Evolutionary conservation across 2,797 vertebrate species (phyloP), one percentile per base, ranked within the genome.

Genomic region (Cyprinella venusta): DNA sequence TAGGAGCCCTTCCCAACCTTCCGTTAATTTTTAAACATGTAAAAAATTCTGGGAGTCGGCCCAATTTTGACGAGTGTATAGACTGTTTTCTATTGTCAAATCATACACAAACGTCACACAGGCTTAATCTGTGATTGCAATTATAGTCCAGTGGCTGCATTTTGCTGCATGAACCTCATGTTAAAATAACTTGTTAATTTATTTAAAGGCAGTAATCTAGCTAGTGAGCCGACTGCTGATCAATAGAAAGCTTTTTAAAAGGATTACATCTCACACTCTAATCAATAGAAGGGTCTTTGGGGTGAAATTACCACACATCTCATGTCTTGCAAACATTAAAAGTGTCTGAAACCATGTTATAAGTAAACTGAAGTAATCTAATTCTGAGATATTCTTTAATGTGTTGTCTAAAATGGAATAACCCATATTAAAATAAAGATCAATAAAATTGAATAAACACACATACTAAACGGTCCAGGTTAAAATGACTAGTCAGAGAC

Each of bases 241-340:
- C 86, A 81, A 86, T 87, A 76, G 13, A 83, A 76, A 59, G 33
- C 77, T 75, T 88, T 89, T 86, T 84, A 82, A 80, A 77, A 81
- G 52, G 56, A 72, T 86, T 82, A 72, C 75, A 70, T 84, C 48
- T 52, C 21, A 18, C 88, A 75, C 85, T 86, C 61, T 79, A 68
- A 90, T 92, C 83, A 89, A 91, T 91, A 87, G 85, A 61, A 19
- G 38, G 42, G 65, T 48, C 52, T 69, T 36, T 8, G 65, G 36
- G 52, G 74, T 83, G 18, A 76, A 61, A 69, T 50, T 36, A 70
- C 26, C 18, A 70, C 52, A 69, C 38, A 82, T 83, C 21, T 63
- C 50, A 61, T 69, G 72, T 56, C 64, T 69, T 56, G 13, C 64
- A 33, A 70, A 63, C 40, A 63, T 64, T 40, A 59, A 24, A 59